phyloP scores from a whole-genome alignment of 2,888 invertebrate genomes.

The Nymphalis urticae region DNA sequence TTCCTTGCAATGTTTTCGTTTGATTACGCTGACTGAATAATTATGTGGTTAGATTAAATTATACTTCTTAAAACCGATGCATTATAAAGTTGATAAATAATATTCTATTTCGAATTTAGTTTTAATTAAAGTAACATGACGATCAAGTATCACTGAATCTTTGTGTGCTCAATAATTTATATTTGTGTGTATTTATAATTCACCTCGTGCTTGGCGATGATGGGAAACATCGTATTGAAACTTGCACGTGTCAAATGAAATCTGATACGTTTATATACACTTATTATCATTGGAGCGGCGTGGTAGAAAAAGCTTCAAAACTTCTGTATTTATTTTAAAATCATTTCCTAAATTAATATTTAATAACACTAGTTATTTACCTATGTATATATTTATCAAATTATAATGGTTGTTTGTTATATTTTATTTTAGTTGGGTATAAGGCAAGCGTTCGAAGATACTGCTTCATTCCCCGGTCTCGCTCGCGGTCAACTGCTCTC shows the following conservation, averaged over 20 bases:
- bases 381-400: not conserved
- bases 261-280: no score
- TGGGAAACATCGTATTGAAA: no score
- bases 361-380: not conserved
- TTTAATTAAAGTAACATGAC: no score
- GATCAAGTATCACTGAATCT: no score
- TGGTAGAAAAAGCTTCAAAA: no score
- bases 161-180: no score
- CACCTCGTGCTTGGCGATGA: no score
- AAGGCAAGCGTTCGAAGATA: slow-evolving; percentile 85
- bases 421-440: slow-evolving; percentile 83
- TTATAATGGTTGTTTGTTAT: not conserved
- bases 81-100: not conserved
- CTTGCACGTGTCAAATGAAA: no score
- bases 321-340: no score
- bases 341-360: no score
- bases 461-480: slow-evolving; percentile 86
- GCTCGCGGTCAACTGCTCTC: slow-evolving; percentile 78
- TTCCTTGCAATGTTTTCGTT: slow-evolving; percentile 25
- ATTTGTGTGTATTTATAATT: no score
- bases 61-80: not conserved
- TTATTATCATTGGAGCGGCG: no score
- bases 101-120: not conserved
- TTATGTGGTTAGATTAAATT: not conserved
- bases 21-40: slow-evolving; percentile 7